Conservation (phyloP, 1,140 invertebrate genomes). For the Whitmania pigra region DNA sequence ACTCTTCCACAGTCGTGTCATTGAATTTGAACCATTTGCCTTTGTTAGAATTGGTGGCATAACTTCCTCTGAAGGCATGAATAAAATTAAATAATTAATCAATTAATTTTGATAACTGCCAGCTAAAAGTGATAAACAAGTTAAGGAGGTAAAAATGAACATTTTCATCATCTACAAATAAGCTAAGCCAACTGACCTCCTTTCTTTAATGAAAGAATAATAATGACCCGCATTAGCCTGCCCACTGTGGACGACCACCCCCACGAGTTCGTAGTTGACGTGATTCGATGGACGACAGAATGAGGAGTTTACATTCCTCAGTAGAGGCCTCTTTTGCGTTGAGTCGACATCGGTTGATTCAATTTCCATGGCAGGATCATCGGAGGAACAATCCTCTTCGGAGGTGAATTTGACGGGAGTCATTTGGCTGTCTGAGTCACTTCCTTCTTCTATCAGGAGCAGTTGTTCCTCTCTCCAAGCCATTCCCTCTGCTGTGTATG, state of each 20-base stretch:
- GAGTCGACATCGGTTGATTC: background rate
- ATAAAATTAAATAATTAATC: background rate
- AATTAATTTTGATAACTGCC: background rate
- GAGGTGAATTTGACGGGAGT: background rate
- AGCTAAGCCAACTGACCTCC: conserved; percentile 11
- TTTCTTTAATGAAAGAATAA: conserved; percentile 70
- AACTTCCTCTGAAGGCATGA: conserved; percentile 32
- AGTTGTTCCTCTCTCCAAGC: conserved; percentile 65
- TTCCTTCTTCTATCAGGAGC: background rate
- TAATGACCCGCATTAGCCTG: conserved; percentile 94
- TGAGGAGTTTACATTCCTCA: background rate
- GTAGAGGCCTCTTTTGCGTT: background rate
- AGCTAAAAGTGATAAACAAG: too few relatives aligned
- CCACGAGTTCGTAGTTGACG: conserved; percentile 79
- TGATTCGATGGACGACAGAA: conserved; percentile 42
- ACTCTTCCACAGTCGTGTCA: conserved; percentile 40
- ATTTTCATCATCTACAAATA: too few relatives aligned
- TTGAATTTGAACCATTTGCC: conserved; percentile 44
- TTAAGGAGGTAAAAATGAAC: too few relatives aligned
- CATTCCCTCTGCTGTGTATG: conserved; percentile 88
- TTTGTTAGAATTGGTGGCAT: conserved; percentile 40
- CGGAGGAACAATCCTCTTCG: conserved; percentile 9
- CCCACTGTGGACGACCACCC: conserved; percentile 94
- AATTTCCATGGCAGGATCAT: conserved; percentile 27
- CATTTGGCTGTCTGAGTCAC: background rate